Conservation (phyloP, 2,888 invertebrate genomes). For the Gymnosoma rotundatum region DNA sequence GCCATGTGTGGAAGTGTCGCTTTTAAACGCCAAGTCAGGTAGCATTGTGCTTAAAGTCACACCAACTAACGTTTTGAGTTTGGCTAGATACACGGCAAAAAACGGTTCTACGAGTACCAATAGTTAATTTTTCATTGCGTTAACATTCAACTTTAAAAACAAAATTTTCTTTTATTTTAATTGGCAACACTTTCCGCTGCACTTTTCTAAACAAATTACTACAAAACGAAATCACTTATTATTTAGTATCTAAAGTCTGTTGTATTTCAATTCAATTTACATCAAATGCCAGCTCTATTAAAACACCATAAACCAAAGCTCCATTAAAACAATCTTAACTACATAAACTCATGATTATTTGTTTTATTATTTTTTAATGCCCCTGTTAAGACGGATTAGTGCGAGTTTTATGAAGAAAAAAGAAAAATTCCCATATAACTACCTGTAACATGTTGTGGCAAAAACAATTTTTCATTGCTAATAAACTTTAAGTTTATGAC, state of each 20-base stretch:
- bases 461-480: conserved; percentile 57
- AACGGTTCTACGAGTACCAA: no score
- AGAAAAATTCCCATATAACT: conserved; percentile 43
- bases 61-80: no score
- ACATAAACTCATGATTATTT: conserved; percentile 15
- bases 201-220: background rate
- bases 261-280: conserved; percentile 4
- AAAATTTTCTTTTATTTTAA: no score
- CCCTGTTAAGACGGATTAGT: conserved; percentile 52
- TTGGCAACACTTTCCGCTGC: no score
- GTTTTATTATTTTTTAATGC: conserved; percentile 33
- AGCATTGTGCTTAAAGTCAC: no score
- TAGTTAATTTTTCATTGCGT: no score
- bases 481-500: conserved; percentile 59
- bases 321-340: conserved; percentile 3
- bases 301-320: conserved; percentile 35
- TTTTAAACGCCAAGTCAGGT: no score
- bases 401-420: background rate
- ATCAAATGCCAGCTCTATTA: conserved; percentile 28
- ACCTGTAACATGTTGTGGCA: conserved; percentile 45
- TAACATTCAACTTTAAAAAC: no score
- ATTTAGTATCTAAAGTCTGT: conserved; percentile 2
- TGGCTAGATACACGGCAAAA: no score
- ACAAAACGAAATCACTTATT: conserved; percentile 5
- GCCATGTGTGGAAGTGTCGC: no score